Evolutionary conservation across 2,888 invertebrate species (phyloP).

Genomic region (Epirrita christyi): DNA sequence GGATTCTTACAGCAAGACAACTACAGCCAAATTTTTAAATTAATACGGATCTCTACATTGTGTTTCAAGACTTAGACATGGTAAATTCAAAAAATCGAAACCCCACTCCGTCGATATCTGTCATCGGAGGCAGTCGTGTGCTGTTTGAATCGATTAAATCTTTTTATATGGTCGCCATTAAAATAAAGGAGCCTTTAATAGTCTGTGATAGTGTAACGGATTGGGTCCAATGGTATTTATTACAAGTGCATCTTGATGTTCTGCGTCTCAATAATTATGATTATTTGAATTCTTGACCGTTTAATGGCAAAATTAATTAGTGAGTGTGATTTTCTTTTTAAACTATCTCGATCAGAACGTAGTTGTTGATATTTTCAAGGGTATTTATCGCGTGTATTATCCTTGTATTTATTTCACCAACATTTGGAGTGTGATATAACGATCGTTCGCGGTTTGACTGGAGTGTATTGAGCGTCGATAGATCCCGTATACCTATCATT

Average conservation of each 20-base stretch:
- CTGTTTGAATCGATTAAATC: conserved; percentile 71
- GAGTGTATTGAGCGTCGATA: too few relatives aligned
- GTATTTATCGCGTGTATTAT: too few relatives aligned
- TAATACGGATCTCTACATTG: not conserved
- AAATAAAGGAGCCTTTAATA: conserved; percentile 70
- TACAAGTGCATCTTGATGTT: conserved; percentile 50
- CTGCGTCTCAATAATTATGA: conserved; percentile 21
- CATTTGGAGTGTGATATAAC: too few relatives aligned
- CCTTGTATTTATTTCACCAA: too few relatives aligned
- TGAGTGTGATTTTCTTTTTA: not conserved
- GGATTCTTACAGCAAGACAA: too few relatives aligned
- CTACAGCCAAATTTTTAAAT: too few relatives aligned
- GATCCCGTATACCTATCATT: too few relatives aligned
- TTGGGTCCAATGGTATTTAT: conserved; percentile 26
- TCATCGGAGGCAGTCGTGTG: conserved; percentile 72
- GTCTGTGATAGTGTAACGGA: conserved; percentile 50
- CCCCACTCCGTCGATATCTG: conserved; percentile 76
- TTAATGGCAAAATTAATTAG: conserved; percentile 12
- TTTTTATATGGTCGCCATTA: conserved; percentile 69
- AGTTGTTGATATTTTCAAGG: too few relatives aligned
- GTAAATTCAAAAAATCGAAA: conserved; percentile 52
- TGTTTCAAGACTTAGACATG: not conserved
- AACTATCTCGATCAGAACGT: too few relatives aligned
- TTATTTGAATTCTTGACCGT: not conserved
- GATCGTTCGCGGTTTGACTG: too few relatives aligned